These are phyloP conservation scores for Thalassoma bifasciatum DNA, from an alignment of 2,113 vertebrate species.

Conservation along the genomic window DNA sequence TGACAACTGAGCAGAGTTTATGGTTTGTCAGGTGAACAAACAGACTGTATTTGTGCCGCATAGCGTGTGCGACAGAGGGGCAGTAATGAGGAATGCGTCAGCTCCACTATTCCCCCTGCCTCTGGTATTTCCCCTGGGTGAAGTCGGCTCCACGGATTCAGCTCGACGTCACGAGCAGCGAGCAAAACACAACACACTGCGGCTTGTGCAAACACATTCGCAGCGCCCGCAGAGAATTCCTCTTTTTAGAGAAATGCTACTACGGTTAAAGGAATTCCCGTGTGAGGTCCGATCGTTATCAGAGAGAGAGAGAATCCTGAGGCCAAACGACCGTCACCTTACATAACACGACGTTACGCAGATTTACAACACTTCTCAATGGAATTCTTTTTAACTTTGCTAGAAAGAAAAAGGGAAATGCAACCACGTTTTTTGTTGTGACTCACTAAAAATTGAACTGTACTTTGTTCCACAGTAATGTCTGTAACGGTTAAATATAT, in stretches of 20 bases:
- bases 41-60: conserved; percentile 42
- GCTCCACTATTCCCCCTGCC: conserved; percentile 65
- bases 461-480: no score
- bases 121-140: conserved; percentile 63
- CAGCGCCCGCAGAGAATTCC: conserved; percentile 29
- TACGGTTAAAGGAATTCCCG: not conserved
- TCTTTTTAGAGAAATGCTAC: conserved; percentile 16
- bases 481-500: no score
- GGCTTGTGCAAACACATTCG: conserved; percentile 64
- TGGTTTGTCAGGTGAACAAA: conserved; percentile 23
- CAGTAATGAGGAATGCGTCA: conserved; percentile 78
- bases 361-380: not conserved
- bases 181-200: conserved; percentile 51
- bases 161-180: conserved; percentile 55
- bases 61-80: conserved; percentile 74
- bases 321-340: not conserved
- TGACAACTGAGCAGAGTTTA: conserved; percentile 27
- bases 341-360: not conserved
- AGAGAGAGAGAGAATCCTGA: not conserved
- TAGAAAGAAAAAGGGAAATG: no score
- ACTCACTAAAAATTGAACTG: no score
- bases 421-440: no score
- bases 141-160: conserved; percentile 62
- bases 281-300: not conserved
- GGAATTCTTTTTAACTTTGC: no score